phyloP scores from a whole-genome alignment of 92 coral and sea anemone genomes.

The Plumapathes pennacea region DNA sequence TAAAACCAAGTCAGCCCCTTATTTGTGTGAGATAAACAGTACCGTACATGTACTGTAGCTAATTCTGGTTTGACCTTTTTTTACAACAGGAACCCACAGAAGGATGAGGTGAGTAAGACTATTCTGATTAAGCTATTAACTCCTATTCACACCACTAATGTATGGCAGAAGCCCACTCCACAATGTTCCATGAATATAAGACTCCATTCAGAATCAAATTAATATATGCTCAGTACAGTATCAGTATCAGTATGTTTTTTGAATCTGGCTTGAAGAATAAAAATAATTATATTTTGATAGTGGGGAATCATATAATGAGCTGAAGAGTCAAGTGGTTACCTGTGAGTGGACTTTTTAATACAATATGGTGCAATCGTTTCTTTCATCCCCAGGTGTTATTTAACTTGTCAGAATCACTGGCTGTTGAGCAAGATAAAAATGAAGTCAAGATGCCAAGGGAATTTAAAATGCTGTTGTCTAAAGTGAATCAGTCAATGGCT shows the following conservation, averaged over 20 bases:
- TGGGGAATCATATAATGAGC: no score
- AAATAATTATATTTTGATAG: no score
- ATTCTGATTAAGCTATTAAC: no score
- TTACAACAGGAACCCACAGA: slow-evolving; percentile 66
- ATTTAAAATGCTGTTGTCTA: slow-evolving; percentile 80
- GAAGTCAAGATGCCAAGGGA: slow-evolving; percentile 77
- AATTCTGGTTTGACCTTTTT: slow-evolving; percentile 1
- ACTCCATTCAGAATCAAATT: no score
- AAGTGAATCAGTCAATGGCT: slow-evolving; percentile 87
- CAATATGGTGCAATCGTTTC: not conserved
- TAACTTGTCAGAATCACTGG: slow-evolving; percentile 75
- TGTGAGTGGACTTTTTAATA: no score
- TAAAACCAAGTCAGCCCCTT: no score
- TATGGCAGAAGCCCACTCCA: no score
- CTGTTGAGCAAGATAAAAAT: slow-evolving; percentile 48
- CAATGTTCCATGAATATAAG: no score
- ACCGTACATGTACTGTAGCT: not conserved
- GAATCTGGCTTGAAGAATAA: no score
- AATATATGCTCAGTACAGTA: no score
- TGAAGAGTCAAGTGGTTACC: no score
- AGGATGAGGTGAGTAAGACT: slow-evolving; percentile 62
- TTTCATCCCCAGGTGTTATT: slow-evolving; percentile 60
- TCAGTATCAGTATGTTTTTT: not conserved
- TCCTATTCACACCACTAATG: no score
- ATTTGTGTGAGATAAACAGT: not conserved